Base-by-base conservation (phyloP, 2,888 invertebrate species). In the Lasioglossum calceatum region DNA sequence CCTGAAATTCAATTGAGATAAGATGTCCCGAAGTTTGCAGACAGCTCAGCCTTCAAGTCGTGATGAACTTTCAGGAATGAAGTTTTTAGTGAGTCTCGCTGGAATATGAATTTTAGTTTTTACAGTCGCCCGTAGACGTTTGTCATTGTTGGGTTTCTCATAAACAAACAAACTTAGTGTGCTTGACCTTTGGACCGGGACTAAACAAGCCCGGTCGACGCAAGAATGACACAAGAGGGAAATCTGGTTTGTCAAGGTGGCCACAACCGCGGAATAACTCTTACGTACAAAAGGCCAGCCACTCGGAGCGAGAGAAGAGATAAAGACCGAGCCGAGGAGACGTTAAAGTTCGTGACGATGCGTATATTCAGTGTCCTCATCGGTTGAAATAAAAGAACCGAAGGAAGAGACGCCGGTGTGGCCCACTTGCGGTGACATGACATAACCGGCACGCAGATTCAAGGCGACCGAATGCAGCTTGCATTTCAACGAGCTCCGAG, bases 401-500 rank as follows among this genome's bases (percentile, higher is more conserved):
- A 77, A 39, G 54, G 73, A 83, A 79, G 64, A 76, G 61, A 75
- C 74, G 71, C 54, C 54, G 54, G 85, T 80, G 85, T 92, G 92
- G 92, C 88, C 92, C 91, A 93, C 91, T 92, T 93, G 79, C 84
- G 76, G 85, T 75, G 75, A 87, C 88, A 86, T 93, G 92, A 93
- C 90, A 91, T 91, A 93, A 93, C 86, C 85, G 86, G 78, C 80
- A 79, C 84, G 75, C 78, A 58, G 74, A 73, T 72, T 75, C 84
- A 78, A 85, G 71, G 77, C 77, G 73, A 74, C 80, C 82, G 77
- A 83, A 85, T 80, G 86, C 83, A 80, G 76, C 64, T 77, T 84
- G 89, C 82, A 87, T 91, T 77, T 74, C 47, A 88, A 92, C 61
- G 58, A 85, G 79, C 74, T 19, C 36, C 54, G 42, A 44, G 64